Evolutionary conservation across 2,113 vertebrate genomes (phyloP).

Genomic region (Istiophorus platypterus): DNA sequence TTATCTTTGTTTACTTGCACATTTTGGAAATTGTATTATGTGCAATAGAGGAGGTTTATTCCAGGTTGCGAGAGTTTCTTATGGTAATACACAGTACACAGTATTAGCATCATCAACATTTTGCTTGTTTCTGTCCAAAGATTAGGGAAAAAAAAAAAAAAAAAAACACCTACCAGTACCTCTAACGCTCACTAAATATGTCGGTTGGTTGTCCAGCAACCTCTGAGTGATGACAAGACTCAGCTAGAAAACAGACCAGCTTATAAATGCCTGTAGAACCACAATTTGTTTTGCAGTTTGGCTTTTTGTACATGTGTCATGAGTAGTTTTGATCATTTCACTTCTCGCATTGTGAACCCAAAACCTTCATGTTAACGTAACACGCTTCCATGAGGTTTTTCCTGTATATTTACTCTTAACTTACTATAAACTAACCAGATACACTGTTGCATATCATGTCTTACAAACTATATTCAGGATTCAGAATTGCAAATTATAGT

Average conservation of each 20-base stretch:
- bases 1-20: no score
- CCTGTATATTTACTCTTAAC: neutral
- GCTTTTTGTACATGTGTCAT: no score
- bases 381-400: slow-evolving; percentile 1
- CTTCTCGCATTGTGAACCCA: no score
- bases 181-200: neutral
- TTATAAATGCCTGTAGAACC: no score
- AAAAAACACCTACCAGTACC: neutral
- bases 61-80: no score
- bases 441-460: slow-evolving; percentile 25
- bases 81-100: no score
- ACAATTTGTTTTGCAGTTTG: no score
- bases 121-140: neutral
- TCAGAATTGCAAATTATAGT: slow-evolving; percentile 61
- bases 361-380: neutral
- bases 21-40: no score
- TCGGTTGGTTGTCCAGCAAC: neutral
- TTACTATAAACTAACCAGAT: slow-evolving; percentile 25
- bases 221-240: neutral
- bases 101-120: no score
- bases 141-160: neutral
- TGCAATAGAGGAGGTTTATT: no score
- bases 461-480: slow-evolving; percentile 42
- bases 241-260: no score
- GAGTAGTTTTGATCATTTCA: neutral